Base-by-base conservation (phyloP, 2,797 vertebrate genomes). In the Epinephelus malabaricus region DNA sequence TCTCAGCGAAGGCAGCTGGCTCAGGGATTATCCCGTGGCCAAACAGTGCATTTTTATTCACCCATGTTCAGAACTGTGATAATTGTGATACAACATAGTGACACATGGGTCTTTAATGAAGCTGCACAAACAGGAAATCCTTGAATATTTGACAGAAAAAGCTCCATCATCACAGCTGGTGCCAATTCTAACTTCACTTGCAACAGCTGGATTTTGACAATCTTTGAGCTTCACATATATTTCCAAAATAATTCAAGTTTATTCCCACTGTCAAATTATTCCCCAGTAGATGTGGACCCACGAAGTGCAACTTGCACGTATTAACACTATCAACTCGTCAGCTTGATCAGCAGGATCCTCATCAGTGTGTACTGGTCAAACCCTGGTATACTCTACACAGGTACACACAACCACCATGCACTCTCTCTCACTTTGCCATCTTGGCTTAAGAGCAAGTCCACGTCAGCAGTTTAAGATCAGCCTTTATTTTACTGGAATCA, bases 401-500 rank as follows among this genome's bases (percentile, higher is more conserved):
- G 34, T 8, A 55, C 21, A 69, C 46, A 15, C n/a, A 15, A 19
- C 43, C 76, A 45, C n/a, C 69, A 5, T 38, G 3, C 17, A 18
- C 45, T 8, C 25, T 30, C 27, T 34, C 23, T 10, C 8, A 34
- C 53, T 23, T 30, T 34, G 7, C 47, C 67, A 6, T 21, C 47
- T 34, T 65, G 60, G 47, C 61, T 78, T 5, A 9, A 63, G 40
- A 53, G 4, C 59, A 70, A 70, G n/a, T n/a, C 62, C 56, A 43
- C 34, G 62, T 83, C 85, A 64, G 85, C 69, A 27, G 66, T 63
- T 79, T 81, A 2, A 72, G 64, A 72, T 73, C 83, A 77, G 85
- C 60, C 62, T 89, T 89, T 79, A 79, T 79, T 89, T 87, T 79
- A 71, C 82, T 71, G 78, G 79, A 85, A 87, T 91, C 86, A 79